phyloP scores from a whole-genome alignment of 2,888 invertebrate genomes.

The Eilema depressum region DNA sequence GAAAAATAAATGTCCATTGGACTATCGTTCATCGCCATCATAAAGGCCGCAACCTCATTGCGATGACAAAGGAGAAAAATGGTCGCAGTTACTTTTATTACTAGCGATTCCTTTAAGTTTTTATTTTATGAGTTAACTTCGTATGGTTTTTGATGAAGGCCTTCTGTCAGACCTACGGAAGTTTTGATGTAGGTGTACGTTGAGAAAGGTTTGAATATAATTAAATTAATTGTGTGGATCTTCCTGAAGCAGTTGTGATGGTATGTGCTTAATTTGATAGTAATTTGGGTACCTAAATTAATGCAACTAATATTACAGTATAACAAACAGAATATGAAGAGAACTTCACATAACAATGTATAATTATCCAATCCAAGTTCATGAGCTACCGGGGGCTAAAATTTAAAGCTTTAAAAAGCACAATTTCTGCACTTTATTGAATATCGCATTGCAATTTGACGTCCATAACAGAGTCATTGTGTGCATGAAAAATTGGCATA shows the following conservation, averaged over 20 bases:
- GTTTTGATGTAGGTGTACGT: conserved; percentile 42
- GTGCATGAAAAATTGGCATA: conserved; percentile 29
- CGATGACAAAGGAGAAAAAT: conserved; percentile 53
- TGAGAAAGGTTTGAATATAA: conserved; percentile 45
- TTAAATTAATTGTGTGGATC: conserved; percentile 41
- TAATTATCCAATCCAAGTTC: conserved; percentile 1
- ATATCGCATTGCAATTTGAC: conserved; percentile 39
- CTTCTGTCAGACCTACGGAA: conserved; percentile 30
- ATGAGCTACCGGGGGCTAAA: no score
- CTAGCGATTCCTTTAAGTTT: conserved; percentile 52
- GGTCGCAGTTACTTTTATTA: conserved; percentile 54
- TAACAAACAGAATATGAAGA: background rate
- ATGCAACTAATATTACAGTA: background rate
- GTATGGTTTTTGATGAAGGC: conserved; percentile 42
- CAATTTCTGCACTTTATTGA: conserved; percentile 38
- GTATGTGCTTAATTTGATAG: conserved; percentile 16
- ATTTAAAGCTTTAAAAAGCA: conserved; percentile 22
- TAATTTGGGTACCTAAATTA: background rate
- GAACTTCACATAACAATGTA: conserved; percentile 1
- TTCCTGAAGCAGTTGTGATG: conserved; percentile 24
- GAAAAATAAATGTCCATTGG: conserved; percentile 8
- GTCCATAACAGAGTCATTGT: conserved; percentile 31
- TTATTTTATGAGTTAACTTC: conserved; percentile 42
- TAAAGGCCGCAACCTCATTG: conserved; percentile 33
- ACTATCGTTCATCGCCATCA: conserved; percentile 14